A percentile compares a stretch with the other conserved stretches of the same genome.
Conservation (phyloP, 2,888 invertebrate genomes). For the Amphipoea lucens region DNA sequence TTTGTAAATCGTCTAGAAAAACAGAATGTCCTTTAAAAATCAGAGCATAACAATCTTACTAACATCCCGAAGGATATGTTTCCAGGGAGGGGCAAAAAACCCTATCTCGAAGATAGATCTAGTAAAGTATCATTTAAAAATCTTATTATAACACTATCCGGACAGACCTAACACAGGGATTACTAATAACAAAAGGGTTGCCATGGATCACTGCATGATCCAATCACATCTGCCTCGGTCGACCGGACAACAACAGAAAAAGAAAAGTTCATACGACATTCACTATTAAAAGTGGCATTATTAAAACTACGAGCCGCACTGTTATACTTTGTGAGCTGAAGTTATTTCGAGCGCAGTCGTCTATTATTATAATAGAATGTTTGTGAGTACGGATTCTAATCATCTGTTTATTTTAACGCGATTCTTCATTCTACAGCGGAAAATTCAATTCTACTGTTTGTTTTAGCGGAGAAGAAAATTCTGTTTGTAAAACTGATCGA, state of each 20-base stretch:
- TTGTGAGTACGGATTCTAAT: constrained; percentile 27
- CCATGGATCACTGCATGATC: neutral
- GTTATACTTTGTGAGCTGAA: constrained; percentile 35
- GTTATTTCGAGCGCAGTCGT: constrained; percentile 44
- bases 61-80: neutral
- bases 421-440: constrained; percentile 16
- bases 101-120: neutral
- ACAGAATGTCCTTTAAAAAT: neutral
- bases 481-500: constrained; percentile 22
- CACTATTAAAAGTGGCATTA: constrained; percentile 24
- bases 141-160: neutral
- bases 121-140: neutral
- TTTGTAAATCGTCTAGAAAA: neutral
- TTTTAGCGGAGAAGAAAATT: constrained; percentile 15
- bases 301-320: constrained; percentile 22
- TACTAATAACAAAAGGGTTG: constrained; percentile 3
- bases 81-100: neutral
- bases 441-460: constrained; percentile 28
- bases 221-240: constrained; percentile 19
- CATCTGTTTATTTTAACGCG: constrained; percentile 21
- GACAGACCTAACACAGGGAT: neutral
- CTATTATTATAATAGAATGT: constrained; percentile 38
- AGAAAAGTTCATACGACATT: neutral
- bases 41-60: neutral
- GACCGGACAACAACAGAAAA: neutral